These are phyloP conservation scores for Dryobotodes eremita DNA, from an alignment of 2,888 invertebrate genomes.

Conservation along the genomic window DNA sequence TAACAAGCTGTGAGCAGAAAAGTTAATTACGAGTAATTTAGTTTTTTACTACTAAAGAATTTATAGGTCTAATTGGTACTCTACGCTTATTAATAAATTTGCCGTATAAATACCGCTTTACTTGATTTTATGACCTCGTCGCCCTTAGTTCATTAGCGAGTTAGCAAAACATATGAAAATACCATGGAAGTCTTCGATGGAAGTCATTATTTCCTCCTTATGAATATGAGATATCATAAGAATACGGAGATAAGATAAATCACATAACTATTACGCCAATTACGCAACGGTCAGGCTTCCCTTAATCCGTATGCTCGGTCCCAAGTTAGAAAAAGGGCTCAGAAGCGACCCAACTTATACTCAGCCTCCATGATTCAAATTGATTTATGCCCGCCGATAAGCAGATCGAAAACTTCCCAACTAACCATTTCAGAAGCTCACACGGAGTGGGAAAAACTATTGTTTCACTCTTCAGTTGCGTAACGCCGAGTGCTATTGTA, in stretches of 20 bases:
- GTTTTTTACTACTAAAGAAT: background rate
- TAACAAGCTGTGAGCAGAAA: conserved; percentile 26
- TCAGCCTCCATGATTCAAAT: conserved; percentile 85
- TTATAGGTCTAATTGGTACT: conserved; percentile 4
- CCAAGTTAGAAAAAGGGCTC: conserved; percentile 86
- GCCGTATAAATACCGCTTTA: background rate
- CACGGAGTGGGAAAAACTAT: conserved; percentile 76
- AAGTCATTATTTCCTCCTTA: conserved; percentile 14
- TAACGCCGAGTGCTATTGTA: conserved; percentile 79
- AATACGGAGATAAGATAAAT: conserved; percentile 80
- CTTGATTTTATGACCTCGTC: background rate
- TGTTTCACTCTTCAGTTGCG: conserved; percentile 78
- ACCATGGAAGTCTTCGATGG: no score
- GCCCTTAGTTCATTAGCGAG: background rate
- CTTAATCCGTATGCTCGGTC: conserved; percentile 83
- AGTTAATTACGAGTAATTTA: conserved; percentile 20
- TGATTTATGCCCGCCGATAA: conserved; percentile 88
- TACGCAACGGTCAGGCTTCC: conserved; percentile 86
- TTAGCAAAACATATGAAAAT: background rate
- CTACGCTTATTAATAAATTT: background rate
- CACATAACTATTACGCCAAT: conserved; percentile 88
- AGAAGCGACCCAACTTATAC: conserved; percentile 82
- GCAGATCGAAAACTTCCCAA: conserved; percentile 83
- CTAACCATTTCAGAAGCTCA: conserved; percentile 72
- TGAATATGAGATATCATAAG: conserved; percentile 57